Conservation (phyloP, 2,113 vertebrate species). For the Platichthys stellatus region DNA sequence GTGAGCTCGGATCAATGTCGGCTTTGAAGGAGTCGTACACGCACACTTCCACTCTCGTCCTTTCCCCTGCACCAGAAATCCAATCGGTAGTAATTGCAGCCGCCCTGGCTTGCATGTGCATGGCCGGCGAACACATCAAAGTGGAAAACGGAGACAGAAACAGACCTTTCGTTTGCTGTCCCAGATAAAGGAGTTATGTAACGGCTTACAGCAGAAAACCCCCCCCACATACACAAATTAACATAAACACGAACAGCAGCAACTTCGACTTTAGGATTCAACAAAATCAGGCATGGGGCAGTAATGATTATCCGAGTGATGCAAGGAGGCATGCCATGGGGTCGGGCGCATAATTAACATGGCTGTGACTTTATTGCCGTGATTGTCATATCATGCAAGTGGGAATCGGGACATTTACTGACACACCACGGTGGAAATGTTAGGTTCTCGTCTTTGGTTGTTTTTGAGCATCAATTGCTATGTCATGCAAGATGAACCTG, state of each 20-base stretch:
- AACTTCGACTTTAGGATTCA: neutral
- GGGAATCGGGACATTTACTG: neutral
- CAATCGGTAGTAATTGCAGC: conserved; percentile 9
- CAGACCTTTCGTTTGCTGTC: conserved; percentile 64
- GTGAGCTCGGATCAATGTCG: conserved; percentile 35
- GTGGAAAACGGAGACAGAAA: conserved; percentile 48
- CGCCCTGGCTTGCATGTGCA: neutral
- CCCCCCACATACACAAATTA: conserved; percentile 63
- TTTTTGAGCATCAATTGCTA: neutral
- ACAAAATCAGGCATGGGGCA: conserved; percentile 33
- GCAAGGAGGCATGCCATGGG: neutral
- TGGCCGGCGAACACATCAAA: conserved; percentile 52
- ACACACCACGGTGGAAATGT: neutral
- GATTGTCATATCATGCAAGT: conserved; percentile 5
- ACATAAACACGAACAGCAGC: conserved; percentile 59
- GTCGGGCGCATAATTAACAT: conserved; percentile 4
- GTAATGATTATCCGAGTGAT: neutral
- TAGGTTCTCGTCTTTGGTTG: neutral
- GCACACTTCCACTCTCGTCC: conserved; percentile 15
- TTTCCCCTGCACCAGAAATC: neutral
- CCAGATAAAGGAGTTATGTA: conserved; percentile 74
- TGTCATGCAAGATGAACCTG: neutral
- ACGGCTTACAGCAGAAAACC: conserved; percentile 62
- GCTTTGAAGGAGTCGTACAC: conserved; percentile 13
- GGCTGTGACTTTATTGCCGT: neutral